Evolutionary conservation across 2,113 vertebrate species (phyloP).

Genomic region (Uropsilus gracilis): DNA sequence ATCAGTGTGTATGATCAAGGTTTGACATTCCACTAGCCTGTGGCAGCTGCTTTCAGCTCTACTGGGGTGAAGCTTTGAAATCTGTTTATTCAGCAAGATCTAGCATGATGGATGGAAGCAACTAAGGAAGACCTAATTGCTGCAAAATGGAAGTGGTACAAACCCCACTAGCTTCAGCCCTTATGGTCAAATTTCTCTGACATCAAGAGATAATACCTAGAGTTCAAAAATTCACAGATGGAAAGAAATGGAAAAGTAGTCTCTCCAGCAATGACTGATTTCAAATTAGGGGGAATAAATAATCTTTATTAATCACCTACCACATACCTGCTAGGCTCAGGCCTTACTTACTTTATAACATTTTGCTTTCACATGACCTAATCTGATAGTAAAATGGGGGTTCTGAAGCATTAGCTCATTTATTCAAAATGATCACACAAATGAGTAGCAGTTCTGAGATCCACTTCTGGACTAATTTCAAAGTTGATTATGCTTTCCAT

Average conservation of each 20-base stretch:
- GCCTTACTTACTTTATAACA: neutral
- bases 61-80: neutral
- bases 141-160: constrained; percentile 7
- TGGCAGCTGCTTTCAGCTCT: neutral
- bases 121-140: neutral
- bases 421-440: neutral
- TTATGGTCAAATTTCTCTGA: neutral
- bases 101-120: neutral
- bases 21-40: neutral
- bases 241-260: neutral
- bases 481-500: neutral
- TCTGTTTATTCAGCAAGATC: neutral
- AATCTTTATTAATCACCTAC: neutral
- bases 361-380: neutral
- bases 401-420: neutral
- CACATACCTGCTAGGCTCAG: neutral
- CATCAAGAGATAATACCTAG: neutral
- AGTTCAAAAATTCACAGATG: neutral
- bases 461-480: neutral
- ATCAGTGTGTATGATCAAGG: neutral
- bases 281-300: neutral
- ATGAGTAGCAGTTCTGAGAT: neutral
- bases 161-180: neutral
- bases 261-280: neutral
- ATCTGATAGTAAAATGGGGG: neutral